Base-by-base conservation (phyloP, 2,797 vertebrate species). In the Anisognathus igniventris region DNA sequence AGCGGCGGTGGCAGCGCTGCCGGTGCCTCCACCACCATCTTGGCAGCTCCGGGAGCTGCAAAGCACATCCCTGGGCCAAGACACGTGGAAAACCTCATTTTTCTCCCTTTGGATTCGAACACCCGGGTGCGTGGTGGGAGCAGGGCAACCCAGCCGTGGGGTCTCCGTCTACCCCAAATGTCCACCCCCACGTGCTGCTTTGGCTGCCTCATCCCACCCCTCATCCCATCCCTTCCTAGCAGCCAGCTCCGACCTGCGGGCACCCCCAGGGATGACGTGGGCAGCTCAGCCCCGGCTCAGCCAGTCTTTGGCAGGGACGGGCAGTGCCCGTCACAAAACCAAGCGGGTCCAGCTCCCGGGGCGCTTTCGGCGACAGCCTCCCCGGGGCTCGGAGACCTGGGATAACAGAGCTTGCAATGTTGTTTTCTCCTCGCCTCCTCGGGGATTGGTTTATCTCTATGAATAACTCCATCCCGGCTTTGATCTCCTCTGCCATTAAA, bases 391-490 rank as follows among this genome's bases (percentile, higher is more conserved):
- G 51, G 86, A 35, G 91, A 67, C 64, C 71, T 28, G 84, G 95
- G 95, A 92, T 96, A 95, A 93, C 76, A 65, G 90, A 75, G 90
- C 96, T 84, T 5, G 47, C 93, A 7, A 33, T 86, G 92, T 94
- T 94, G 94, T 95, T 95, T 95, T 94, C 94, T 86, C 73, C 90
- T 96, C 94, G 74, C 90, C 95, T 95, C 94, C 94, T 95, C 71
- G 71, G 94, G 95, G 95, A 95, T 73, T 86, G 93, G 93, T 96
- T 96, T 95, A 96, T 95, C 92, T 90, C 96, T 95, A 82, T 93
- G 96, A 95, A 96, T 96, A 96, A 94, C 93, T 95, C 86, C 94
- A 86, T 93, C 93, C 95, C 80, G 57, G 95, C 96, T 96, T 96
- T 95, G 95, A 96, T 95, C 96, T 95, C 93, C 92, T 95, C 89